phyloP scores from a whole-genome alignment of 2,113 vertebrate species.

The Stomatorhinus ivindoensis region DNA sequence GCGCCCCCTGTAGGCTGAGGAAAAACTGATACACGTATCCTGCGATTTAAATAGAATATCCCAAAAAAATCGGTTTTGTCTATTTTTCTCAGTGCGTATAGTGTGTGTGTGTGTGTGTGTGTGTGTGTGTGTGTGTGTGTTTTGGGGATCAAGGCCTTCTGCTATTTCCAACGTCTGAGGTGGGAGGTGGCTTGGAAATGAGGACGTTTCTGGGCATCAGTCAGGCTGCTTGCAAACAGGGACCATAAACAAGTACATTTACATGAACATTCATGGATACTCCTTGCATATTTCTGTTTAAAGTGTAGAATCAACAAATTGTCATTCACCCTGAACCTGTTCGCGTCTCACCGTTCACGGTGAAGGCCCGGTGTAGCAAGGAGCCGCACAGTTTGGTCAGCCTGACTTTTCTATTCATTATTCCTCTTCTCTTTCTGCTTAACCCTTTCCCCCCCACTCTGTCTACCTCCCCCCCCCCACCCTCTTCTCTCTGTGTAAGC shows the following conservation, averaged over 20 bases:
- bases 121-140: too few relatives aligned
- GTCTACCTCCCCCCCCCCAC: not conserved
- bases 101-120: too few relatives aligned
- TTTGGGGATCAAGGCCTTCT: not conserved
- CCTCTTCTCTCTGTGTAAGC: slow-evolving; percentile 18
- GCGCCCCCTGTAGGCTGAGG: not conserved
- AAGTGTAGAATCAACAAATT: not conserved
- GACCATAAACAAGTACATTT: not conserved
- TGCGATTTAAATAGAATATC: not conserved
- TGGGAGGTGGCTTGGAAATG: not conserved
- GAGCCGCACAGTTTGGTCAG: not conserved
- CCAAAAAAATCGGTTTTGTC: not conserved
- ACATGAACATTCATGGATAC: not conserved
- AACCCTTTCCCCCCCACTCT: not conserved
- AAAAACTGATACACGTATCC: not conserved
- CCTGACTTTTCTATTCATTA: not conserved
- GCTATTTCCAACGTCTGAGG: not conserved
- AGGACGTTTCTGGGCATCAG: not conserved
- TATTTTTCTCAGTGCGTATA: not conserved
- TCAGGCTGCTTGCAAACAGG: not conserved
- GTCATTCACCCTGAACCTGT: not conserved
- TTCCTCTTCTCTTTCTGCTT: not conserved
- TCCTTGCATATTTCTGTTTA: not conserved
- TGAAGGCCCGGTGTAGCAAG: not conserved
- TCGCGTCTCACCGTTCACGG: not conserved